Base-by-base conservation (phyloP, 2,113 vertebrate genomes). In the Chloroceryle aenea region DNA sequence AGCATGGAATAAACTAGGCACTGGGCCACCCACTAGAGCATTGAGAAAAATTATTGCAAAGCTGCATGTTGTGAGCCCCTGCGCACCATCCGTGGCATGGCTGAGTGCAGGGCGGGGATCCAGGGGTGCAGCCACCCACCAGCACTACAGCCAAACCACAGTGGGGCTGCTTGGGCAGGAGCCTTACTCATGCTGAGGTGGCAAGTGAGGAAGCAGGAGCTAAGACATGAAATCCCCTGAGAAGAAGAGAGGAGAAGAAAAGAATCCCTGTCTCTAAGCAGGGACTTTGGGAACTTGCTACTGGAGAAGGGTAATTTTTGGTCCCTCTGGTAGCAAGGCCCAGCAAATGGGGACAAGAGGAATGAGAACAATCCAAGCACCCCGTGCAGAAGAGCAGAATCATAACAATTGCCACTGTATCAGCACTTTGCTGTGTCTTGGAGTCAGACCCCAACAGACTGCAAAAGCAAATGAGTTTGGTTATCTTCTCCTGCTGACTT, bases 111-210 rank as follows among this genome's bases (percentile, higher is more conserved):
- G 36, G 42, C n/a, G 58, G 55, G 34, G 34, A 38, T 0, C 1
- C 50, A 15, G 32, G 30, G 36, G 22, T 18, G 13, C 67, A 75
- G 34, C 20, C 62, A 59, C 43, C 32, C 25, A 27, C 47, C 29
- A 15, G 4, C 0, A 4, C 66, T 56, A 14, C 43, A 64, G 56
- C 20, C 48, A 58, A 56, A n/a, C n/a, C 9, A 32, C 0, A 1
- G 34, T 42, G 55, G 61, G 40, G 58, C 14, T 14, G 36, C 52
- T 50, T 0, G 0, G 61, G 36, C 29, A 47, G 40, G 17, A 73
- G 15, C 14, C 27, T 48, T 26, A 7, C 32, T 56, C 1, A 21
- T 74, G 38, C 63, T 7, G 16, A 66, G 61, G 26, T 12, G 21
- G 13, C 1, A 0, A 29, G 20, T 10, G 56, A 83, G n/a, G 30